Evolutionary conservation across 1,140 invertebrate species (phyloP).

Genomic region (Schlechtendalia chinensis): DNA sequence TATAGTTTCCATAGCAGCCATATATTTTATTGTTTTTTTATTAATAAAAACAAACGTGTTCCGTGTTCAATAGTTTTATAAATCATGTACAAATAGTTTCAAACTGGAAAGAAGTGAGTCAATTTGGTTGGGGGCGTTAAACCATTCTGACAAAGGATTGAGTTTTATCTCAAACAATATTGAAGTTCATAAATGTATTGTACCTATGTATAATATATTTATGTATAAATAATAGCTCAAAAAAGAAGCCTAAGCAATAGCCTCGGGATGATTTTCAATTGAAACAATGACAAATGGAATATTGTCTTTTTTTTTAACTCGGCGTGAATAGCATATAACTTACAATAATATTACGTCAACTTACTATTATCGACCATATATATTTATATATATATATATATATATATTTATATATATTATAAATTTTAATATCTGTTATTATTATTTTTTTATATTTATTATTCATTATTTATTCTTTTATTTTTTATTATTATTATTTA

Average conservation of each 20-base stretch:
- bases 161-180: not conserved
- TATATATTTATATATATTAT: constrained; percentile 14
- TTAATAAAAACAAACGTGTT: too few relatives aligned
- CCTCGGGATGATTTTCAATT: not conserved
- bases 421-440: constrained; percentile 39
- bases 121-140: too few relatives aligned
- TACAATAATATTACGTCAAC: not conserved
- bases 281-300: not conserved
- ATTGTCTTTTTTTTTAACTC: not conserved
- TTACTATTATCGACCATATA: not conserved
- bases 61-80: too few relatives aligned
- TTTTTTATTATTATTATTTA: constrained; percentile 15
- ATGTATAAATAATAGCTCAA: not conserved
- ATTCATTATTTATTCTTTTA: constrained; percentile 13
- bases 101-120: too few relatives aligned
- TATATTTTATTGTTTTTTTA: too few relatives aligned
- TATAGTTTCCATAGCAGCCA: too few relatives aligned
- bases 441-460: constrained; percentile 28
- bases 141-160: not conserved
- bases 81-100: too few relatives aligned
- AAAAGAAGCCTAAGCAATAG: not conserved
- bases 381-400: too few relatives aligned
- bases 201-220: not conserved
- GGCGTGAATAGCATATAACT: not conserved
- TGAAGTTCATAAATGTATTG: not conserved